Evolutionary conservation across 2,113 vertebrate species (phyloP), one percentile per base, ranked within the genome.

Genomic region (Nycticorax nycticorax): DNA sequence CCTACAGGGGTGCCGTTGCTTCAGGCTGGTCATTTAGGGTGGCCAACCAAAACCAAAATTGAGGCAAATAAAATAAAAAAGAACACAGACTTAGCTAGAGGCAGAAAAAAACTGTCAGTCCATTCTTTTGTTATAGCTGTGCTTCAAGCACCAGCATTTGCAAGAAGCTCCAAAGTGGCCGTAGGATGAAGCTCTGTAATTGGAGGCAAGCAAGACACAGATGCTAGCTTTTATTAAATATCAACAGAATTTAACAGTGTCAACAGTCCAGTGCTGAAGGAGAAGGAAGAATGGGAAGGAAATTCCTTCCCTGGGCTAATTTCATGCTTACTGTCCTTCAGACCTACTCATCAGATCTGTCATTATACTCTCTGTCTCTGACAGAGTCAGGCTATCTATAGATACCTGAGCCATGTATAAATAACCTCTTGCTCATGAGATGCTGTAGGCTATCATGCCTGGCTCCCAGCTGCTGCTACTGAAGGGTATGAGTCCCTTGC

Each of bases 201-300:
- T 96, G 74, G 80, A 97, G 93, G 68, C 83, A 94, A 88, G 67
- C 75, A 88, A 94, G 90, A 71, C 92, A 89, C 92, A 97, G 98
- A 97, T 95, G 85, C 75, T 97, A 83, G 69, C 93, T 98, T 96
- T 97, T 97, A 95, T 96, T 97, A 97, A 97, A 90, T 95, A 98
- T 96, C 94, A 96, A 75, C 60, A 96, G 66, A 92, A 93, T 95
- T 97, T 95, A 79, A 77, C 76, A 88, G 33, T 90, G 94, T 43
- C 59, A 60, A 37, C 37, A 79, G 79, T 52, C 45, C 67, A 83
- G 39, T 4, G 24, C 82, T 94, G 47, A 90, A 82, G 48, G 74
- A 85, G 55, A 83, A 79, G 68, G 39, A 93, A 86, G 30, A 39
- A 88, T 68, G 56, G 75, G 68, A 93, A 79, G 72, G 64, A 89